Evolutionary conservation across 2,113 vertebrate genomes (phyloP).

Genomic region (Coryphaenoides rupestris): DNA sequence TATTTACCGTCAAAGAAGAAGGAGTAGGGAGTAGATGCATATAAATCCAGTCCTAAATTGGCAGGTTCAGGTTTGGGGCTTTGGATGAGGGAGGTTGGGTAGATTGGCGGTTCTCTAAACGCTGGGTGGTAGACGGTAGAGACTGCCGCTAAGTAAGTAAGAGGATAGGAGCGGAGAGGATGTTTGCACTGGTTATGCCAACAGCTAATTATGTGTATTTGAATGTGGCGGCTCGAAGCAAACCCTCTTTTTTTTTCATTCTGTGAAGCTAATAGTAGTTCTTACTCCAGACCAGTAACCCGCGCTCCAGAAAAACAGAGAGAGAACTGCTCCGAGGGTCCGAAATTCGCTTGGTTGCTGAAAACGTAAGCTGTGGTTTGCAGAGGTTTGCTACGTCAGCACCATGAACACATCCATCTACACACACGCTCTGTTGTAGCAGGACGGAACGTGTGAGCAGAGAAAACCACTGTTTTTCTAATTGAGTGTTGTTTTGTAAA

Average conservation of each 20-base stretch:
- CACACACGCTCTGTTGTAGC: slow-evolving; percentile 29
- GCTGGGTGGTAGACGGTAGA: not conserved
- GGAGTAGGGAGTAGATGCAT: slow-evolving; percentile 56
- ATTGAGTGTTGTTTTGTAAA: slow-evolving; percentile 53
- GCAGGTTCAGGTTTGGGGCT: slow-evolving; percentile 53
- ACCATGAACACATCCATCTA: slow-evolving; percentile 67
- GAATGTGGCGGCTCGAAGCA: slow-evolving; percentile 39
- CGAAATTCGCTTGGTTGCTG: slow-evolving; percentile 58
- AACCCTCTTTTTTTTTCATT: slow-evolving; percentile 17
- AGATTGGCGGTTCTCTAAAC: not conserved
- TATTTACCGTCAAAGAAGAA: slow-evolving; percentile 76
- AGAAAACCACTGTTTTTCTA: slow-evolving; percentile 18
- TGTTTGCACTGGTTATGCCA: not conserved
- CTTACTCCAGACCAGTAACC: not conserved
- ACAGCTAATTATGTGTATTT: slow-evolving; percentile 13
- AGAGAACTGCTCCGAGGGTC: slow-evolving; percentile 23
- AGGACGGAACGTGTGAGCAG: slow-evolving; percentile 24
- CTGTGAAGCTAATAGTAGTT: too few species aligned
- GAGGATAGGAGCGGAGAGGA: not conserved
- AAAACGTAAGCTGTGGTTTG: too few species aligned
- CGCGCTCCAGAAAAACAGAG: not conserved
- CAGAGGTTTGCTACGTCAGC: too few species aligned
- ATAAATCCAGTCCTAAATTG: slow-evolving; percentile 62
- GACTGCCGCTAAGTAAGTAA: not conserved
- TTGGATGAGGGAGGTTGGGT: slow-evolving; percentile 33